Percentiles rank a stretch among this genome's conserved stretches.
Conservation (phyloP, 2,113 vertebrate species). For the Gracilinanus agilis region DNA sequence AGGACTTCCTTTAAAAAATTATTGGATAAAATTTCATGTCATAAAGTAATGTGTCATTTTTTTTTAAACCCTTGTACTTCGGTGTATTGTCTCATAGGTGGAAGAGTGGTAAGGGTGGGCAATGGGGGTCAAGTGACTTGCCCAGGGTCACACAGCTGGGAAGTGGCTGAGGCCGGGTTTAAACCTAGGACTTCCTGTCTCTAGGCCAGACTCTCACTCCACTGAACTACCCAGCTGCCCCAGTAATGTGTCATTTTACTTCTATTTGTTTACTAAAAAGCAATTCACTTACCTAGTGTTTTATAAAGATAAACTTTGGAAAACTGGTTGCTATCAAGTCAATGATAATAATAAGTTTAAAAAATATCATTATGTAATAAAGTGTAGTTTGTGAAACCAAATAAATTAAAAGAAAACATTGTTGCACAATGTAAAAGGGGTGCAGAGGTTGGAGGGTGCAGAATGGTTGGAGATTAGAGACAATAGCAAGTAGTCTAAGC, state of each 20-base stretch:
- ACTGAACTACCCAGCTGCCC: no score
- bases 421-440: neutral
- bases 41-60: neutral
- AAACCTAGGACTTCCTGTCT: no score
- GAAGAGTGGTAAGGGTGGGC: no score
- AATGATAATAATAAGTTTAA: slow-evolving; percentile 26
- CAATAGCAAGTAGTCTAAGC: neutral
- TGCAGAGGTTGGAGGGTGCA: neutral
- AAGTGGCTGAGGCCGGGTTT: no score
- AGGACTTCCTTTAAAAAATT: slow-evolving; percentile 45
- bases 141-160: no score
- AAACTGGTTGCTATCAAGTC: slow-evolving; percentile 35
- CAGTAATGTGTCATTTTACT: neutral
- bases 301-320: neutral
- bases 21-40: slow-evolving; percentile 10
- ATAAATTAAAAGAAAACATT: slow-evolving; percentile 41
- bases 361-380: slow-evolving; percentile 26
- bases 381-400: neutral
- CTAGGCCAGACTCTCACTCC: no score
- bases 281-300: neutral
- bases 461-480: neutral
- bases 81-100: no score
- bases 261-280: neutral
- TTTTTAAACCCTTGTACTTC: no score
- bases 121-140: no score